A percentile compares a stretch with the other conserved stretches of the same genome.
These are phyloP conservation scores for Rana temporaria DNA, from an alignment of 2,113 vertebrate genomes.

Conservation along the genomic window DNA sequence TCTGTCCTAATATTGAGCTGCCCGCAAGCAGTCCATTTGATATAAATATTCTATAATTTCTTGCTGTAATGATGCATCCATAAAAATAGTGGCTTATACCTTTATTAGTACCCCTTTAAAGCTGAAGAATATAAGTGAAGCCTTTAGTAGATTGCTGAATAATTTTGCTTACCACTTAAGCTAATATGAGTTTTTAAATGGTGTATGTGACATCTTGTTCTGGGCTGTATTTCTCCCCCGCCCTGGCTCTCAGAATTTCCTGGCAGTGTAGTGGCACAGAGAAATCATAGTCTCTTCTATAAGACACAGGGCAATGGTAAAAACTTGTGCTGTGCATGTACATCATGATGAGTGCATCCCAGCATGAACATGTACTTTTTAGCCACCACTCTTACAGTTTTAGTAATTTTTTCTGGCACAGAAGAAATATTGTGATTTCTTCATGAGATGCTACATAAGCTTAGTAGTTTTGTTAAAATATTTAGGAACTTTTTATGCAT, in stretches of 20 bases:
- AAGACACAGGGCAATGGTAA: conserved; percentile 39
- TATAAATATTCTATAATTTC: too few species aligned
- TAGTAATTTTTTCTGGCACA: background rate
- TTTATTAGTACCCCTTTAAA: too few species aligned
- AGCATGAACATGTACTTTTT: background rate
- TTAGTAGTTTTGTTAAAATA: background rate
- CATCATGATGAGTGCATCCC: background rate
- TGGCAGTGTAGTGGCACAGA: conserved; percentile 42
- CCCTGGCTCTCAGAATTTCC: conserved; percentile 47
- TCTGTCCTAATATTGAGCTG: too few species aligned
- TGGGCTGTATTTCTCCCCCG: conserved; percentile 17
- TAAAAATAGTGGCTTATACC: too few species aligned
- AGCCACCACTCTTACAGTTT: background rate
- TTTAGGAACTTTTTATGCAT: background rate
- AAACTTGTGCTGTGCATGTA: conserved; percentile 6
- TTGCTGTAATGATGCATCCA: too few species aligned
- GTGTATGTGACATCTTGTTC: conserved; percentile 46
- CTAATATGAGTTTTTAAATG: conserved; percentile 29
- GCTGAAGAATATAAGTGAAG: background rate
- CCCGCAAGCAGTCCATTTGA: too few species aligned
- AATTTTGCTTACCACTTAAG: background rate
- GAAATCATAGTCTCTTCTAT: conserved; percentile 30
- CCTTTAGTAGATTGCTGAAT: background rate
- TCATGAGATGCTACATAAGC: background rate
- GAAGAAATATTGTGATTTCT: background rate